Base-by-base conservation (phyloP, 2,797 vertebrate species). In the Phalloptychus januarius region DNA sequence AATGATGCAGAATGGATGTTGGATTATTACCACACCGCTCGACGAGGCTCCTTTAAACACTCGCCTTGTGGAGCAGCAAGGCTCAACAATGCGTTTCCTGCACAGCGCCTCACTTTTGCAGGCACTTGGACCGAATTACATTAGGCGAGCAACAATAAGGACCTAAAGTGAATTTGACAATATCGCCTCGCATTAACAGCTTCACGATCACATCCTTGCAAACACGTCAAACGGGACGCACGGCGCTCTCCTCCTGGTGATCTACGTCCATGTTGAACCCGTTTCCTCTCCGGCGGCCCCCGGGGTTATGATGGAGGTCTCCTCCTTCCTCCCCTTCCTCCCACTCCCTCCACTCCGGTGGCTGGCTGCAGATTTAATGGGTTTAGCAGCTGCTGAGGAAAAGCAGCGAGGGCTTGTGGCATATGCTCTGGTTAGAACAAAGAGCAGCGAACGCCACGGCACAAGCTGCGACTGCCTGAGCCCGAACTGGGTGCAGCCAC, bases 301-400 rank as follows among this genome's bases (percentile, higher is more conserved):
- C 79, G 86, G 91, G 89, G 88, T 93, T 80, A 81, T 79, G 83
- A 77, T 54, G 85, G n/a, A n/a, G n/a, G n/a, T n/a, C n/a, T n/a
- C n/a, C n/a, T n/a, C n/a, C n/a, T n/a, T n/a, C n/a, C n/a, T n/a
- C n/a, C n/a, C n/a, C n/a, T n/a, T n/a, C n/a, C n/a, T n/a, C n/a
- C n/a, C n/a, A n/a, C n/a, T n/a, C n/a, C 86, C 88, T 90, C 86
- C 74, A 86, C 91, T 92, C 90, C 67, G 81, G 90, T 93, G 93
- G 92, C 92, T 94, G 93, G 92, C 92, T 94, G 92, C 90, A 89
- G 91, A 93, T 94, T 93, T 95, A 95, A 95, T 94, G 92, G 92
- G 87, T 45, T 93, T 93, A 95, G 90, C 94, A 94, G 94, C 94
- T 95, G 93, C 92, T 94, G 92, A 94, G 93, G 87, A 94, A 90